Conservation (phyloP, 2,888 invertebrate species). For the Bembecia ichneumoniformis region DNA sequence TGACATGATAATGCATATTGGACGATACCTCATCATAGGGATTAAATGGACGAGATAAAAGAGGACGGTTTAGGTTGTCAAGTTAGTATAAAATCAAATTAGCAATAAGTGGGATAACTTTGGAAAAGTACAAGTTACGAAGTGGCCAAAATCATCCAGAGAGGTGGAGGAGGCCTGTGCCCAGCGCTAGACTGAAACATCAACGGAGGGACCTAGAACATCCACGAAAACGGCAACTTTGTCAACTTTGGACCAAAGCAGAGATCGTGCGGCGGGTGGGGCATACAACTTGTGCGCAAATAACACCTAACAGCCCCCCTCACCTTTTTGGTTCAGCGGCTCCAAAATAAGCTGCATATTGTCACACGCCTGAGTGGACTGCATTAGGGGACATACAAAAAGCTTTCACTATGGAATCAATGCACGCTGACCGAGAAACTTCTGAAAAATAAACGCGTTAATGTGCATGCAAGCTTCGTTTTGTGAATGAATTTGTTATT, state of each 20-base stretch:
- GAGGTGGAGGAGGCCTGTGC: too few relatives aligned
- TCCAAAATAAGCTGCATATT: slow-evolving; percentile 54
- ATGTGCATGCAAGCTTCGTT: slow-evolving; percentile 54
- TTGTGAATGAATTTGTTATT: slow-evolving; percentile 12
- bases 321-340: slow-evolving; percentile 63
- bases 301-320: slow-evolving; percentile 15
- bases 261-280: background rate
- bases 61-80: too few relatives aligned
- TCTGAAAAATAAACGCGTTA: slow-evolving; percentile 68
- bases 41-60: too few relatives aligned
- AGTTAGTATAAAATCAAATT: too few relatives aligned
- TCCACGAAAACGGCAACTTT: background rate
- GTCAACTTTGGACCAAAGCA: background rate
- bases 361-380: slow-evolving; percentile 42
- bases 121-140: too few relatives aligned
- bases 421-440: slow-evolving; percentile 38
- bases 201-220: background rate
- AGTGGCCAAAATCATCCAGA: too few relatives aligned
- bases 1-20: too few relatives aligned
- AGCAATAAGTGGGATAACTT: too few relatives aligned
- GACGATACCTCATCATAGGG: too few relatives aligned
- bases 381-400: slow-evolving; percentile 61
- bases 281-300: background rate
- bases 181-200: background rate
- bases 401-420: slow-evolving; percentile 57